phyloP scores from a whole-genome alignment of 1,140 invertebrate genomes.

The Cydia pomonella region DNA sequence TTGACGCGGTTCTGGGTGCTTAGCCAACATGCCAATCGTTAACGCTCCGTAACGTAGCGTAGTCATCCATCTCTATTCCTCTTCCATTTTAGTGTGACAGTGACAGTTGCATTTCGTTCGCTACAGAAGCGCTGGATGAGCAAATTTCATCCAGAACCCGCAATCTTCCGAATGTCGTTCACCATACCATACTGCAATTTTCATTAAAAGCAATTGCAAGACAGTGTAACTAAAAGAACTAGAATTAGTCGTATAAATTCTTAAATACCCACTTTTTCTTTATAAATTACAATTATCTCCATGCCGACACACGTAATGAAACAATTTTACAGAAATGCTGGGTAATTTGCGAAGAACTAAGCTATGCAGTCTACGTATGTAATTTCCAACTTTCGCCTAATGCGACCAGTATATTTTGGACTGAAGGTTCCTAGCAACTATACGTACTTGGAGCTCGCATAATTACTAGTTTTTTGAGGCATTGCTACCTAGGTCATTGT shows the following conservation, averaged over 20 bases:
- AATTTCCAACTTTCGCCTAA: neutral
- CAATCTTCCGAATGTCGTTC: too few species aligned
- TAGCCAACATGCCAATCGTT: too few species aligned
- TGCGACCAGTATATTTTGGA: neutral
- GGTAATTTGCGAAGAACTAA: constrained; percentile 8
- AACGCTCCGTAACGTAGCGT: too few species aligned
- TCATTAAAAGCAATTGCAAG: neutral
- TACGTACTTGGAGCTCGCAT: neutral
- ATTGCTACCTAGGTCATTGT: neutral
- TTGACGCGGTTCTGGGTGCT: too few species aligned
- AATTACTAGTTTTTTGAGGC: neutral
- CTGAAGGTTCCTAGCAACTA: neutral
- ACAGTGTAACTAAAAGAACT: neutral
- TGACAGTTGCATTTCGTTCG: too few species aligned
- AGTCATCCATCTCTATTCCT: too few species aligned
- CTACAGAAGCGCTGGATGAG: too few species aligned
- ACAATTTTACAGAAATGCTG: constrained; percentile 27
- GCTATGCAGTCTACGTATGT: constrained; percentile 18
- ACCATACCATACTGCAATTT: neutral
- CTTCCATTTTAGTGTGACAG: too few species aligned
- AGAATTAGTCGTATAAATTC: constrained; percentile 10
- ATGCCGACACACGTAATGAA: constrained; percentile 21
- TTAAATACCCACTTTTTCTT: constrained; percentile 22
- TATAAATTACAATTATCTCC: constrained; percentile 22
- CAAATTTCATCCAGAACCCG: too few species aligned